Evolutionary conservation across 1,140 invertebrate species (phyloP).

Genomic region (Spodoptera litura): DNA sequence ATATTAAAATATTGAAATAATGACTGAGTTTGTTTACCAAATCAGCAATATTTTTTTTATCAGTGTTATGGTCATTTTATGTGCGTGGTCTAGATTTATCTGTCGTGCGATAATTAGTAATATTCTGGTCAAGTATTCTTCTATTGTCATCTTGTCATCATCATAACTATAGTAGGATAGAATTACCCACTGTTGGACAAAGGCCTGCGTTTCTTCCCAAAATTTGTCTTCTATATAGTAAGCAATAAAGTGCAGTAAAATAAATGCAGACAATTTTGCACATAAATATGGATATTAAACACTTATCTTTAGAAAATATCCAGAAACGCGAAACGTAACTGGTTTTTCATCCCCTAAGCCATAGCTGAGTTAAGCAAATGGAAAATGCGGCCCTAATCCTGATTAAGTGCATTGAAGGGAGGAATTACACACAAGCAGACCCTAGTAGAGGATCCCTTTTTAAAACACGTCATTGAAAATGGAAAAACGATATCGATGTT

Average conservation of each 20-base stretch:
- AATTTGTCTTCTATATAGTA: too few species aligned
- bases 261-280: background rate
- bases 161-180: too few species aligned
- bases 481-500: constrained; percentile 12
- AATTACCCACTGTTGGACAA: too few species aligned
- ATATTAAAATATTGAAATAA: background rate
- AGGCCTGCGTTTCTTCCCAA: too few species aligned
- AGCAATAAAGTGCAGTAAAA: too few species aligned
- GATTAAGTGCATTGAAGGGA: constrained; percentile 47
- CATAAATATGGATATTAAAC: constrained; percentile 13
- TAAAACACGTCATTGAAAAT: constrained; percentile 24
- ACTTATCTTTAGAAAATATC: constrained; percentile 29
- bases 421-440: constrained; percentile 32
- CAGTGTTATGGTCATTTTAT: too few species aligned
- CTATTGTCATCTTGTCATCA: too few species aligned
- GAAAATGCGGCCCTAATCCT: constrained; percentile 40
- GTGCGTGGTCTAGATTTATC: too few species aligned
- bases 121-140: too few species aligned
- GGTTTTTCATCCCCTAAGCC: constrained; percentile 19
- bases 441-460: constrained; percentile 1
- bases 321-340: constrained; percentile 12
- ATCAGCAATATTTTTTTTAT: too few species aligned
- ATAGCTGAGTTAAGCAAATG: constrained; percentile 35
- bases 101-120: too few species aligned
- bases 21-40: background rate